These are phyloP conservation scores for Platanista minor DNA, from an alignment of 2,113 vertebrate genomes.

Conservation along the genomic window DNA sequence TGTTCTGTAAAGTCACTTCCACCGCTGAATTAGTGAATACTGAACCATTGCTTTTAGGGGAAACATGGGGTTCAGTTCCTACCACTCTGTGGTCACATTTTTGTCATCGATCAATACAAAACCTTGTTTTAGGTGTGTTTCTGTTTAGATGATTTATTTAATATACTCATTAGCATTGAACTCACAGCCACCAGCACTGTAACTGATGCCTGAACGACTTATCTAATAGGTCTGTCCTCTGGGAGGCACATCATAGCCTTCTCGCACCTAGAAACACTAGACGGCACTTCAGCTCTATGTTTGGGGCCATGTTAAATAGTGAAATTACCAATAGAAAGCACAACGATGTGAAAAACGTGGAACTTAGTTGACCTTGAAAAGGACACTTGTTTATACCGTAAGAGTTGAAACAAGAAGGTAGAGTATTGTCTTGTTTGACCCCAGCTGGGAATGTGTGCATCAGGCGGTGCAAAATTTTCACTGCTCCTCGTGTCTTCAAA, in stretches of 20 bases:
- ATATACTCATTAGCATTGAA: background rate
- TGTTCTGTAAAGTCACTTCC: background rate
- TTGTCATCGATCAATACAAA: background rate
- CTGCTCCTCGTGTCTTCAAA: background rate
- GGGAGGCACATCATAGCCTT: background rate
- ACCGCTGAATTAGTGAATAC: background rate
- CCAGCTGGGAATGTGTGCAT: background rate
- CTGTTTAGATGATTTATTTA: background rate
- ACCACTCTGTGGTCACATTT: background rate
- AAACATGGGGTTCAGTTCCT: background rate
- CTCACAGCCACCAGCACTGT: background rate
- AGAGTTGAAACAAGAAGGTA: background rate
- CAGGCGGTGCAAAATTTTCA: background rate
- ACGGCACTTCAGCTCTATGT: background rate
- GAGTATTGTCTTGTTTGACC: background rate
- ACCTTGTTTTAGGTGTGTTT: constrained; percentile 4
- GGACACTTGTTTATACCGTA: background rate
- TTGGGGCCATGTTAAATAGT: background rate
- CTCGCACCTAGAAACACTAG: background rate
- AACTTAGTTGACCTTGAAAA: background rate
- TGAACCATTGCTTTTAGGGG: background rate
- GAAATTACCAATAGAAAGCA: background rate
- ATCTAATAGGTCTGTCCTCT: background rate
- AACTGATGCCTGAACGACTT: background rate
- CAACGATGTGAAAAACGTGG: background rate